These are phyloP conservation scores for Imbricaverruca yamaguchii DNA, from an alignment of 2,888 invertebrate genomes.

Conservation along the genomic window DNA sequence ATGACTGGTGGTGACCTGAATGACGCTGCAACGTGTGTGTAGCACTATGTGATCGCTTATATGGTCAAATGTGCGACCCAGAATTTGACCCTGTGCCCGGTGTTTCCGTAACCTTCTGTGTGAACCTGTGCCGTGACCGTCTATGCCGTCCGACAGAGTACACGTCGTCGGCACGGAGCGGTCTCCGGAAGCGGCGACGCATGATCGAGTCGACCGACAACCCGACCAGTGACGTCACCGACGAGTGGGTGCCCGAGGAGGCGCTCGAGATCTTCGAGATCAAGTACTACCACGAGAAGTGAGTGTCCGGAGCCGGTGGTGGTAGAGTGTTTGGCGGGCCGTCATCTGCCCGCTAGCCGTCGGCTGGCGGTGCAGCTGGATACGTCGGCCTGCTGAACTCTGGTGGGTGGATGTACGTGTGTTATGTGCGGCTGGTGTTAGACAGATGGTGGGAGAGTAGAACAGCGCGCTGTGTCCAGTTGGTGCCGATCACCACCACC, in stretches of 20 bases:
- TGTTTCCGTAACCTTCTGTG: background rate
- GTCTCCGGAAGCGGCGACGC: slow-evolving; percentile 81
- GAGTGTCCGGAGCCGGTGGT: background rate
- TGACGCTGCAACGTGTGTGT: too few relatives aligned
- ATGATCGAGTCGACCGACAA: slow-evolving; percentile 83
- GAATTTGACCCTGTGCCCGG: too few relatives aligned
- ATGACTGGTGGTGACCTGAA: too few relatives aligned
- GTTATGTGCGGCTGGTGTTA: background rate
- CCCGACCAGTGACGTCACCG: slow-evolving; percentile 87
- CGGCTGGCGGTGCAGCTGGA: too few relatives aligned
- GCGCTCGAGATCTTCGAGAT: slow-evolving; percentile 95
- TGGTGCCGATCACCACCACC: background rate
- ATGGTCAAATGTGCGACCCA: too few relatives aligned
- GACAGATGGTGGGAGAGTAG: background rate
- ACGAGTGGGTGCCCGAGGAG: slow-evolving; percentile 95
- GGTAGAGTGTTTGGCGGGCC: too few relatives aligned
- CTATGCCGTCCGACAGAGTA: slow-evolving; percentile 55
- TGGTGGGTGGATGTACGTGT: too few relatives aligned
- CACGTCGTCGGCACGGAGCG: slow-evolving; percentile 80
- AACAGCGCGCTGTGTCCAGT: background rate
- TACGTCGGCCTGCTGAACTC: too few relatives aligned
- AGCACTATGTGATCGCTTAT: too few relatives aligned
- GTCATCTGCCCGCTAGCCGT: too few relatives aligned
- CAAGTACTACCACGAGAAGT: slow-evolving; percentile 53
- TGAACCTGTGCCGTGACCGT: too few relatives aligned